Percentiles rank a stretch among this genome's conserved stretches.
Conservation (phyloP, 2,888 invertebrate species). For the Orthosia incerta region DNA sequence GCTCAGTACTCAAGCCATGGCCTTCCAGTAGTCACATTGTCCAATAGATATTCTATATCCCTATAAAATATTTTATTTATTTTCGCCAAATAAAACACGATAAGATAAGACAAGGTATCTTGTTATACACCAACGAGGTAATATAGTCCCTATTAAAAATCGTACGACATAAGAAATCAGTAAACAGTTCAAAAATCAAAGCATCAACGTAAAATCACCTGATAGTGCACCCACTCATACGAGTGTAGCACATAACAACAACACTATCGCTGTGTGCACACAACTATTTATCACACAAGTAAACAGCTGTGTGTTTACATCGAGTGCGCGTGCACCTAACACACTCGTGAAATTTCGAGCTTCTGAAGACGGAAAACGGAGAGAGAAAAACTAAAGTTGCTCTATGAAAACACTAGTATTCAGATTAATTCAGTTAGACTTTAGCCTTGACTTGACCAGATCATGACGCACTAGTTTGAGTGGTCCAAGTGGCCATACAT, state of each 20-base stretch:
- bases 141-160: background rate
- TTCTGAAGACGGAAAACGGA: background rate
- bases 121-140: background rate
- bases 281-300: constrained; percentile 29
- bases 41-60: too few species aligned
- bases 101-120: too few species aligned
- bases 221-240: constrained; percentile 39
- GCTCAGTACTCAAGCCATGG: too few species aligned
- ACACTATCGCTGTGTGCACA: constrained; percentile 21
- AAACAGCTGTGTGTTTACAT: constrained; percentile 56
- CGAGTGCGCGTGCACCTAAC: constrained; percentile 55
- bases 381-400: too few species aligned
- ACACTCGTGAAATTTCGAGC: constrained; percentile 18
- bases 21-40: too few species aligned
- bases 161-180: background rate
- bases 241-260: constrained; percentile 29
- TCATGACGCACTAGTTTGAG: too few species aligned
- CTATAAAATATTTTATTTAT: too few species aligned
- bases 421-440: too few species aligned
- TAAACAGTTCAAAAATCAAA: constrained; percentile 36
- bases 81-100: background rate
- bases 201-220: constrained; percentile 43
- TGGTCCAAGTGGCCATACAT: too few species aligned
- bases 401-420: too few species aligned
- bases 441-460: too few species aligned